phyloP scores from a whole-genome alignment of 2,888 invertebrate species.

The Rhimphoctona megacephalus region DNA sequence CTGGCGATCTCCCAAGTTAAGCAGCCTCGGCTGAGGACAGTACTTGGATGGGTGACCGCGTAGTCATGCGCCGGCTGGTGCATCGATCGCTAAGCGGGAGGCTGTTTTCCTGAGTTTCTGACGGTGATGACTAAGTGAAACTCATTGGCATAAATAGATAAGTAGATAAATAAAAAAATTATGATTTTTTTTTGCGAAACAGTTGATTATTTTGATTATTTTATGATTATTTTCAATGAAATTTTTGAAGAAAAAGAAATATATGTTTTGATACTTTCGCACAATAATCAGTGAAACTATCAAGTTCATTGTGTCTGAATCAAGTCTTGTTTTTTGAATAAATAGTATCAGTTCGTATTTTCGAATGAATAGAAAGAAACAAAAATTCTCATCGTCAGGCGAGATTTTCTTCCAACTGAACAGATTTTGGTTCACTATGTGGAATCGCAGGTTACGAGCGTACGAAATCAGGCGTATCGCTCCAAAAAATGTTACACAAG shows the following conservation, averaged over 20 bases:
- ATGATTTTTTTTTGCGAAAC: no score
- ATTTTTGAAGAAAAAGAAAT: background rate
- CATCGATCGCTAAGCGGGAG: no score
- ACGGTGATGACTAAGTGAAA: no score
- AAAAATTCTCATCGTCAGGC: constrained; percentile 50
- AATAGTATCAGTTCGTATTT: background rate
- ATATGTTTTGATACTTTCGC: background rate
- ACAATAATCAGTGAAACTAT: background rate
- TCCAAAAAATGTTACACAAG: constrained; percentile 52
- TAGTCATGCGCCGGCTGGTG: no score
- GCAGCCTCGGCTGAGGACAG: no score
- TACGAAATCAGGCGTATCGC: constrained; percentile 52
- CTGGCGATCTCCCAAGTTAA: no score
- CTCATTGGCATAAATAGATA: no score
- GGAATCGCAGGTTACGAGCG: constrained; percentile 44
- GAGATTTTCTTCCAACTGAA: constrained; percentile 28
- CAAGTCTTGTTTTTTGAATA: background rate
- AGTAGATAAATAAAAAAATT: no score
- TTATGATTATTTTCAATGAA: background rate
- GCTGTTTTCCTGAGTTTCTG: no score
- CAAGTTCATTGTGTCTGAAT: background rate
- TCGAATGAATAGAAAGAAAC: background rate
- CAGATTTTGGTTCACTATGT: constrained; percentile 13
- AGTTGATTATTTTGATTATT: no score
- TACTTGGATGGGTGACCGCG: no score